Evolutionary conservation across 1,140 invertebrate species (phyloP), one percentile per base, ranked within the genome.

Genomic region (Pantala flavescens): DNA sequence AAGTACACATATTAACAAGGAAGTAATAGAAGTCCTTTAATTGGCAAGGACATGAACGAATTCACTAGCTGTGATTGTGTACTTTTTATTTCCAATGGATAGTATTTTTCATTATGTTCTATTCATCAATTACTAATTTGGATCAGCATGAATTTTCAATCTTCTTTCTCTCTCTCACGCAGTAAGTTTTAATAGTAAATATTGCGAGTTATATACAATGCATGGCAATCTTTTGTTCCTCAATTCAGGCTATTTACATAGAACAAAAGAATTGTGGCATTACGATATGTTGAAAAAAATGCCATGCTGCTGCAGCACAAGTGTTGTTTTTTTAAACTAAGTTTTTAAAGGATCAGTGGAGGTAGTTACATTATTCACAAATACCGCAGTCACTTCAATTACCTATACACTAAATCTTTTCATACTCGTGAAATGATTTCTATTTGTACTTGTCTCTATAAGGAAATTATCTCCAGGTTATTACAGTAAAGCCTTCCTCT

Each of bases 381-480:
- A 43, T 70, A 70, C 63, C 43, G 70, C 19, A 63, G 43, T 43
- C 74, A 76, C 71, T 21, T 43, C 24, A 75, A 36, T 36, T 63
- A 63, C 49, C 12, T 63, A 63, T 3, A 21, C 3, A 21, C 49
- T 76, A 72, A 49, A 71, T 28, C 72, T 76, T 74, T 76, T 76
- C 74, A 73, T 74, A 76, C 73, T 76, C 73, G 75, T 74, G 73
- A 76, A 55, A 76, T 74, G 74, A 55, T 74, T 72, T 24, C 42
- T 70, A 74, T 74, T 21, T 74, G 28, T 70, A 74, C 55, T 63
- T 74, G 63, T 74, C 55, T 74, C 42, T 55, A 76, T 76, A 74
- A 28, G 24, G 71, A 76, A 63, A 19, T 63, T 21, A 19, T 63
- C 14, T 21, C n/a, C 49, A 7, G 49, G 49, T 12, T 7, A 63